Evolutionary conservation across 2,113 vertebrate genomes (phyloP).

Genomic region (Elgaria multicarinata): DNA sequence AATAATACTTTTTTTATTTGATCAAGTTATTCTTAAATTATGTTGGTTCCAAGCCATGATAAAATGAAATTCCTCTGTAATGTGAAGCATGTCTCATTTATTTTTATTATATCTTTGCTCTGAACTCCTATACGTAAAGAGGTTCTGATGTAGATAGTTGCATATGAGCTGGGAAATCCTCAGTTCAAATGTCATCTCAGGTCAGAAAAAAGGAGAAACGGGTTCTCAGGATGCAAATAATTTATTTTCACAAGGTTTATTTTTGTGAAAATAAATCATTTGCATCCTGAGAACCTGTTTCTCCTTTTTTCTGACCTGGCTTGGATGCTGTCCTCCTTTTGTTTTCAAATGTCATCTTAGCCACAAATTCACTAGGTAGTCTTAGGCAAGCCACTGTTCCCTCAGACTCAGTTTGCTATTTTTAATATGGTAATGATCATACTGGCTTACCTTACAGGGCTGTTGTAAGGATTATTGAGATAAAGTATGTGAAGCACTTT

Average conservation of each 20-base stretch:
- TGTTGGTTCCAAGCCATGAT: background rate
- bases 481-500: background rate
- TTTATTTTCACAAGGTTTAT: too few relatives aligned
- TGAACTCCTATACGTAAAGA: background rate
- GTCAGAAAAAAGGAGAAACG: too few relatives aligned
- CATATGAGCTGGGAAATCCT: background rate
- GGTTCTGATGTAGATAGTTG: background rate
- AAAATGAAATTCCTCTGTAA: background rate
- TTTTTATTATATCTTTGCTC: background rate
- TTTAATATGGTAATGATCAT: background rate
- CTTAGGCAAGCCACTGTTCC: background rate
- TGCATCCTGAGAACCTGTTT: too few relatives aligned
- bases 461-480: conserved; percentile 25
- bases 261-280: too few relatives aligned
- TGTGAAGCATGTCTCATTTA: background rate
- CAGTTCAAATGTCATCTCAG: background rate
- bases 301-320: too few relatives aligned
- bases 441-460: conserved; percentile 32
- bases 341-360: background rate
- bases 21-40: background rate
- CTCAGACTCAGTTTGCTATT: background rate
- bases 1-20: background rate
- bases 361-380: background rate
- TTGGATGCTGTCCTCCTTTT: too few relatives aligned
- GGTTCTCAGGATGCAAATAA: too few relatives aligned